phyloP scores from a whole-genome alignment of 2,888 invertebrate species.

The Andrena haemorrhoa region DNA sequence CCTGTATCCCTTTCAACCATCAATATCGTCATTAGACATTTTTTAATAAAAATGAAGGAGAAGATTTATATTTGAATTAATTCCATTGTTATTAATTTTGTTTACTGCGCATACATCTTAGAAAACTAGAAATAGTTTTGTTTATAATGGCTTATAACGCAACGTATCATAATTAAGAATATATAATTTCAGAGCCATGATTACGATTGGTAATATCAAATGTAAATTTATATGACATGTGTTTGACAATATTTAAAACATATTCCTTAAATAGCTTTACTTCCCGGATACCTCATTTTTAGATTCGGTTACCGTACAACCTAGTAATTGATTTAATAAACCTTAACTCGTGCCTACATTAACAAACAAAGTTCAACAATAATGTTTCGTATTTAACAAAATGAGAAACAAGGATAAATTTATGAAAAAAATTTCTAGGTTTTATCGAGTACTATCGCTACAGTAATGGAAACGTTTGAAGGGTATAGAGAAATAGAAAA shows the following conservation, averaged over 20 bases:
- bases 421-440: background rate
- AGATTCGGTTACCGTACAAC: background rate
- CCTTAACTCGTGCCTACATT: background rate
- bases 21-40: too few relatives aligned
- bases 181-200: background rate
- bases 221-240: background rate
- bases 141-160: background rate
- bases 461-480: background rate
- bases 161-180: too few relatives aligned
- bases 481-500: conserved; percentile 23
- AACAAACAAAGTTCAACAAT: background rate
- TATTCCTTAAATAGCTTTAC: background rate
- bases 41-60: too few relatives aligned
- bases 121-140: background rate
- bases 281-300: background rate
- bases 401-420: background rate
- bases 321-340: background rate
- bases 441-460: background rate
- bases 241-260: background rate
- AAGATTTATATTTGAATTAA: too few relatives aligned
- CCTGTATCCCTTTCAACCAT: too few relatives aligned
- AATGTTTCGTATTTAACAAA: background rate
- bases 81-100: background rate
- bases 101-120: background rate
- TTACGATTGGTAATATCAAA: background rate